Conservation (phyloP, 1,140 invertebrate species). For the Zaprionus gabonicus region DNA sequence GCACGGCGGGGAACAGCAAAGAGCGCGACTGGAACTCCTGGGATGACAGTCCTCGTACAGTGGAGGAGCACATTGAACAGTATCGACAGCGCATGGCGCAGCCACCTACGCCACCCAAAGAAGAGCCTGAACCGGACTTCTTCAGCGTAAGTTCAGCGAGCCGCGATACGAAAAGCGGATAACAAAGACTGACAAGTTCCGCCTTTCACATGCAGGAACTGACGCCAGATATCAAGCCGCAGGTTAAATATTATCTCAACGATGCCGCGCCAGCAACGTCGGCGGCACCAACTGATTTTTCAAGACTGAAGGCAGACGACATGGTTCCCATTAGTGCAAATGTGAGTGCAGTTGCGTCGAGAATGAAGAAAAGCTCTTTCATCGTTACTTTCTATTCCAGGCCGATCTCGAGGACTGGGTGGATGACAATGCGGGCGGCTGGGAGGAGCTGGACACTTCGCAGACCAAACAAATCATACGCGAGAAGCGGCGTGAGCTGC, state of each 20-base stretch:
- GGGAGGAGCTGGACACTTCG: constrained; percentile 84
- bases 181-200: background rate
- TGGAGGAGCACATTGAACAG: constrained; percentile 84
- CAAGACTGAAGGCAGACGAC: constrained; percentile 76
- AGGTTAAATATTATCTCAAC: constrained; percentile 73
- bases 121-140: constrained; percentile 78
- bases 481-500: constrained; percentile 79
- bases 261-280: constrained; percentile 25
- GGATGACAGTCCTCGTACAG: constrained; percentile 82
- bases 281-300: constrained; percentile 59
- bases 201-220: constrained; percentile 59
- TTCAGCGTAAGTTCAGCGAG: constrained; percentile 68
- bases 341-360: constrained; percentile 42
- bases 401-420: constrained; percentile 84
- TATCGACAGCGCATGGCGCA: constrained; percentile 80
- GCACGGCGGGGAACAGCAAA: background rate
- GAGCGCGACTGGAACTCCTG: constrained; percentile 84
- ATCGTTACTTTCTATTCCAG: constrained; percentile 36
- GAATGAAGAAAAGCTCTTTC: background rate
- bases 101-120: constrained; percentile 73
- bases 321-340: constrained; percentile 75
- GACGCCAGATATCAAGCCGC: constrained; percentile 80
- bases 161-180: no score
- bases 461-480: constrained; percentile 80
- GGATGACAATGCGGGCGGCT: constrained; percentile 77